Evolutionary conservation across 2,797 vertebrate genomes (phyloP).

Genomic region (Notolabrus celidotus): DNA sequence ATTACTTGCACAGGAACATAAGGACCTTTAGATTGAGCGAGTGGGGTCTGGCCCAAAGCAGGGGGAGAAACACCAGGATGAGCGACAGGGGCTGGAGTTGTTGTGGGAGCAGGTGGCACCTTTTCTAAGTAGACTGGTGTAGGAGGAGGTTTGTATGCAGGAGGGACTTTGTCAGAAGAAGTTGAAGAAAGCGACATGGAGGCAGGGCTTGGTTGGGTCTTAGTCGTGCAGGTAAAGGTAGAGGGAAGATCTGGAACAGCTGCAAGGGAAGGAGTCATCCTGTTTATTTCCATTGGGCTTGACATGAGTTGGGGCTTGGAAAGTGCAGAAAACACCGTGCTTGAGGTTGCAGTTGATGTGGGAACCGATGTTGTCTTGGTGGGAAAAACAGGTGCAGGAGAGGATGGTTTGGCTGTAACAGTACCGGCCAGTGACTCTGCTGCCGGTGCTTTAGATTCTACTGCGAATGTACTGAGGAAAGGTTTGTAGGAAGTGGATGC

Average conservation of each 20-base stretch:
- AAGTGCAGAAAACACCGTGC: constrained; percentile 15
- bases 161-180: constrained; percentile 49
- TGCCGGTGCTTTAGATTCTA: constrained; percentile 40
- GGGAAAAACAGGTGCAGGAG: constrained; percentile 15
- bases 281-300: constrained; percentile 38
- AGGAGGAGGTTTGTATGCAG: constrained; percentile 35
- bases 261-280: constrained; percentile 30
- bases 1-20: not conserved
- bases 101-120: constrained; percentile 29
- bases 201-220: constrained; percentile 42
- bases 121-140: constrained; percentile 49
- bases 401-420: constrained; percentile 24
- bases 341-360: constrained; percentile 33
- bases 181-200: constrained; percentile 40
- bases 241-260: constrained; percentile 33
- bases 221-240: constrained; percentile 17
- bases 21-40: constrained; percentile 25
- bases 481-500: constrained; percentile 47
- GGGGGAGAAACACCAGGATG: constrained; percentile 33
- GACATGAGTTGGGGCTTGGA: constrained; percentile 50
- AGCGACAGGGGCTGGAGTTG: constrained; percentile 16
- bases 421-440: constrained; percentile 22
- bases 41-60: constrained; percentile 33
- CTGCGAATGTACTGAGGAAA: constrained; percentile 34
- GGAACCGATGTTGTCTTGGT: constrained; percentile 37